Base-by-base conservation (phyloP, 2,797 vertebrate genomes). In the Enteromius paludinosus region DNA sequence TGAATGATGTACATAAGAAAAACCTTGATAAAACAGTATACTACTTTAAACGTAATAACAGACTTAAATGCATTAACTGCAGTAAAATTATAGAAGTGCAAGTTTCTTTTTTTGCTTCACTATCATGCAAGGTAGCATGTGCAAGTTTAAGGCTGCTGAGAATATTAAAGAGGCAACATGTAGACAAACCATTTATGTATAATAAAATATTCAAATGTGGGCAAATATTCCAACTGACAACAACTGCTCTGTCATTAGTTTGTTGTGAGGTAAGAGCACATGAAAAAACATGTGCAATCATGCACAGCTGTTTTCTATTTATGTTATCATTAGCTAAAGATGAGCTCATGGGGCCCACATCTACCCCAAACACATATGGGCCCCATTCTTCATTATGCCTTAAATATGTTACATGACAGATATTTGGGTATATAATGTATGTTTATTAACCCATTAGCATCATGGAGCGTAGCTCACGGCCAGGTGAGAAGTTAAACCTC, bases 381-480 rank as follows among this genome's bases (percentile, higher is more conserved):
- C 61, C 61, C 35, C 69, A 38, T 74, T 74, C 49, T 25, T 68
- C 18, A 33, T 62, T 66, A 41, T 28, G 5, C 52, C 45, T 5
- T 38, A 73, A 33, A 66, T 54, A 79, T 18, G 25, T 66, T 61
- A 59, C 54, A 52, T 59, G 59, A 76, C 45, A 66, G 14, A 62
- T 62, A 62, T 62, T 62, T 62, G 25, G 25, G 14, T 30, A 17
- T 62, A 62, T 30, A 62, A 62, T 62, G 15, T 62, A 17, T 62
- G 59, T 62, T 62, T 30, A 17, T 62, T 35, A 3, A 69, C 79
- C 76, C 0, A 49, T 25, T 76, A 82, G 66, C 78, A 43, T 86
- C 66, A 92, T 91, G 90, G 89, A 91, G 47, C 54, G 84, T 30
- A 81, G n/a, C 0, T 64, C 74, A 78, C 85, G 81, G 45, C 65